Evolutionary conservation across 2,797 vertebrate species (phyloP).

Genomic region (Schizothorax lantsangensis): DNA sequence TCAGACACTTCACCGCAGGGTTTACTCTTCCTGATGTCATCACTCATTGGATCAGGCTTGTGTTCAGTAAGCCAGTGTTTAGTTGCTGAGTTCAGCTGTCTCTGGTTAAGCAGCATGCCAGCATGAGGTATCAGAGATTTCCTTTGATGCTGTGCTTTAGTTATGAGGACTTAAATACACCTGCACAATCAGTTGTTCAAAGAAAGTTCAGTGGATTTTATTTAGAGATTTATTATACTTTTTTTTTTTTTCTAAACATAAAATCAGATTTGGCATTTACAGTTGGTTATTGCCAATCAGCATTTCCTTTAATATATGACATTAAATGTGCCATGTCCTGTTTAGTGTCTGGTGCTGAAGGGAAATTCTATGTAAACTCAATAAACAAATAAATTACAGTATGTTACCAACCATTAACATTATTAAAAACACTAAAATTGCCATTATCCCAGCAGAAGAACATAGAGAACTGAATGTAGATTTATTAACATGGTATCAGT

Average conservation of each 20-base stretch:
- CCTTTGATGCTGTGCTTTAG: neutral
- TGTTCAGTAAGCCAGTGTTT: slow-evolving; percentile 24
- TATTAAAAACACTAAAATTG: neutral
- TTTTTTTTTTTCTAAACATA: neutral
- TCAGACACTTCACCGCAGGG: neutral
- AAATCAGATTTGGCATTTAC: neutral
- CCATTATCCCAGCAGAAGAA: neutral
- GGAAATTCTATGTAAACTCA: neutral
- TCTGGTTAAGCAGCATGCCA: neutral
- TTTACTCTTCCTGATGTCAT: slow-evolving; percentile 16
- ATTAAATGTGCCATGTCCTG: neutral
- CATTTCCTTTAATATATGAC: neutral
- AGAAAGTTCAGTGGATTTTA: neutral
- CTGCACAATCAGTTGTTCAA: neutral
- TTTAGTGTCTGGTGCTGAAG: neutral
- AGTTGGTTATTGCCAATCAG: neutral
- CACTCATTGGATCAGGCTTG: slow-evolving; percentile 17
- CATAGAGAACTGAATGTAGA: neutral
- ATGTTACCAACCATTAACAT: neutral
- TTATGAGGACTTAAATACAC: neutral
- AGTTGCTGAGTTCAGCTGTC: neutral
- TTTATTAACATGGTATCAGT: neutral
- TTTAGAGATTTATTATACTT: neutral
- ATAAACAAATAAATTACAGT: neutral
- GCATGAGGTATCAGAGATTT: neutral